A percentile compares a stretch with the other conserved stretches of the same genome.
phyloP scores from a whole-genome alignment of 1,140 invertebrate species.

The Palaemon carinicauda region DNA sequence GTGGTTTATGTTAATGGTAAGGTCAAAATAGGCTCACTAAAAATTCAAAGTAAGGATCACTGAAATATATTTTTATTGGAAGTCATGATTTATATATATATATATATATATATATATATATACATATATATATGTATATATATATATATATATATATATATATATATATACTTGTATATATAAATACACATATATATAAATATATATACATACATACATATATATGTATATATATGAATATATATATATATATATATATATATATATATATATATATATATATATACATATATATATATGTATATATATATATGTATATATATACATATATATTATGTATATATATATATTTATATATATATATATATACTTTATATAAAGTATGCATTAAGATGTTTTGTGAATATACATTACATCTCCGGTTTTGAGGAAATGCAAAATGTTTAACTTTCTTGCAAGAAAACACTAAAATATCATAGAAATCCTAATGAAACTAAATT shows the following conservation, averaged over 20 bases:
- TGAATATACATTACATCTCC: too few relatives aligned
- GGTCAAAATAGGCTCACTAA: too few relatives aligned
- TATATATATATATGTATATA: background rate
- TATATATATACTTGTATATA: background rate
- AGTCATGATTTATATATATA: background rate
- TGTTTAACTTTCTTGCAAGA: too few relatives aligned
- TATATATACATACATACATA: background rate
- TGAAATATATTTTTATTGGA: background rate
- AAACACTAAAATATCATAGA: too few relatives aligned
- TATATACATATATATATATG: background rate
- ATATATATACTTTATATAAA: background rate
- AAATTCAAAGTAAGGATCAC: too few relatives aligned
- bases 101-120: background rate
- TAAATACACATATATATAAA: background rate
- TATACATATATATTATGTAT: background rate
- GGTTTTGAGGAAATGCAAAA: too few relatives aligned
- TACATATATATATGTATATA: background rate
- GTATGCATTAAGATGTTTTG: too few relatives aligned
- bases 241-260: conserved; percentile 2
- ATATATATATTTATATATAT: too few relatives aligned
- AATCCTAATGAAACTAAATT: too few relatives aligned
- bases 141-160: background rate
- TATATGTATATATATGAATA: background rate
- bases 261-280: background rate
- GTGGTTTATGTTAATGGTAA: too few relatives aligned